Percentiles rank a stretch among this genome's conserved stretches.
These are phyloP conservation scores for Hippoglossus stenolepis DNA, from an alignment of 2,113 vertebrate genomes.

Conservation along the genomic window DNA sequence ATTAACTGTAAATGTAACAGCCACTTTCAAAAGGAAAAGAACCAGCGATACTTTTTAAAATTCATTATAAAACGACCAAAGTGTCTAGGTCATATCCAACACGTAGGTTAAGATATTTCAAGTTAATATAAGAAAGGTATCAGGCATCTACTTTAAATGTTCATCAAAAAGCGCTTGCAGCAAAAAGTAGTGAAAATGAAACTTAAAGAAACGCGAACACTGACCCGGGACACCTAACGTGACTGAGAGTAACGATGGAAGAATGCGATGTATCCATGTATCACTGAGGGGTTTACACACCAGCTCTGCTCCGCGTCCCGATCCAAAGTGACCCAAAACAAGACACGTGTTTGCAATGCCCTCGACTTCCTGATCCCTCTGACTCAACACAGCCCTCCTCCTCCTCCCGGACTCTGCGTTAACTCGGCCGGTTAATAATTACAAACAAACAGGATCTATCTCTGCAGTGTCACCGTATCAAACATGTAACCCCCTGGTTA, in stretches of 20 bases:
- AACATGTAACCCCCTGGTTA: not conserved
- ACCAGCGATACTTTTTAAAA: not conserved
- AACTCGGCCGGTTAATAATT: conserved; percentile 5
- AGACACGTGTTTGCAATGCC: conserved; percentile 75
- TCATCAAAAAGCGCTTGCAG: not conserved
- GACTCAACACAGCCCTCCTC: not conserved
- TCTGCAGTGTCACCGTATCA: not conserved
- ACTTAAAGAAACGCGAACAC: not conserved
- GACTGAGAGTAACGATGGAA: not conserved
- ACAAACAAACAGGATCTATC: not conserved
- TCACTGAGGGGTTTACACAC: not conserved
- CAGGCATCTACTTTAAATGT: not conserved
- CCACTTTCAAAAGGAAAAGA: not conserved
- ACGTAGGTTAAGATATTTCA: no score
- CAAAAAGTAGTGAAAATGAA: not conserved
- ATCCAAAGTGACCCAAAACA: conserved; percentile 74
- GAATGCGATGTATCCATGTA: not conserved
- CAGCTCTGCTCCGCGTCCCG: conserved; percentile 4
- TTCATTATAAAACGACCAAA: not conserved
- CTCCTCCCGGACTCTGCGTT: not conserved
- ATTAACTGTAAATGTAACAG: not conserved
- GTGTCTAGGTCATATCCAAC: not conserved
- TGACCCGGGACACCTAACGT: accelerated
- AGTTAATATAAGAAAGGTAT: no score
- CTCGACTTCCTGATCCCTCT: conserved; percentile 66